Conservation (phyloP, 2,888 invertebrate species). For the Eupithecia insigniata region DNA sequence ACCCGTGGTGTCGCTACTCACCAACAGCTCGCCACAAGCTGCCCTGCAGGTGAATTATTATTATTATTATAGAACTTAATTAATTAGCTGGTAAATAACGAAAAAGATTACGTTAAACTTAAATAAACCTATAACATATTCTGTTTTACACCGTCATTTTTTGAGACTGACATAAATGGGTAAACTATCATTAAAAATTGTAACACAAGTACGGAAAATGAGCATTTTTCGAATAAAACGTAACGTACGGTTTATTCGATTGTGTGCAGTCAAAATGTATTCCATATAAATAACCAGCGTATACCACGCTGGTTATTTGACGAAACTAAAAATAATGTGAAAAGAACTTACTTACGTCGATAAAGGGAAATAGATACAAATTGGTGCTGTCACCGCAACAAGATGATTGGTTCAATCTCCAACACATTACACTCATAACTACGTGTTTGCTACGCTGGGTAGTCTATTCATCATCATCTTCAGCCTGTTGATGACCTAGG, state of each 20-base stretch:
- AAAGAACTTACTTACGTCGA: conserved; percentile 5
- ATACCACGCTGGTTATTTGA: background rate
- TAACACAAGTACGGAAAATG: background rate
- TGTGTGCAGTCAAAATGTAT: background rate
- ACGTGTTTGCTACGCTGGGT: background rate
- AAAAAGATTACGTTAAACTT: background rate
- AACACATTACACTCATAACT: conserved; percentile 2
- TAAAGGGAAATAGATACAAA: conserved; percentile 16
- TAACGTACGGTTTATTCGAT: background rate
- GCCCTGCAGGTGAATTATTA: too few relatives aligned
- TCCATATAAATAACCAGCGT: too few relatives aligned
- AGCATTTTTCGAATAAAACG: background rate
- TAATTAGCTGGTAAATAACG: too few relatives aligned
- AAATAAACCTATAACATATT: background rate
- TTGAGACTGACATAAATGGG: background rate
- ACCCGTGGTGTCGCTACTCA: too few relatives aligned
- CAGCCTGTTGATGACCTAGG: background rate
- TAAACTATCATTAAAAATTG: background rate
- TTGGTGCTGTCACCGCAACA: conserved; percentile 18
- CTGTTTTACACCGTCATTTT: background rate
- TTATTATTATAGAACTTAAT: too few relatives aligned
- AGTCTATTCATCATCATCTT: background rate
- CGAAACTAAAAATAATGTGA: background rate
- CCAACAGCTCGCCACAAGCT: too few relatives aligned
- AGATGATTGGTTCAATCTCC: conserved; percentile 32